These are phyloP conservation scores for Clarias fuscus DNA, from an alignment of 2,797 vertebrate genomes.

Conservation along the genomic window DNA sequence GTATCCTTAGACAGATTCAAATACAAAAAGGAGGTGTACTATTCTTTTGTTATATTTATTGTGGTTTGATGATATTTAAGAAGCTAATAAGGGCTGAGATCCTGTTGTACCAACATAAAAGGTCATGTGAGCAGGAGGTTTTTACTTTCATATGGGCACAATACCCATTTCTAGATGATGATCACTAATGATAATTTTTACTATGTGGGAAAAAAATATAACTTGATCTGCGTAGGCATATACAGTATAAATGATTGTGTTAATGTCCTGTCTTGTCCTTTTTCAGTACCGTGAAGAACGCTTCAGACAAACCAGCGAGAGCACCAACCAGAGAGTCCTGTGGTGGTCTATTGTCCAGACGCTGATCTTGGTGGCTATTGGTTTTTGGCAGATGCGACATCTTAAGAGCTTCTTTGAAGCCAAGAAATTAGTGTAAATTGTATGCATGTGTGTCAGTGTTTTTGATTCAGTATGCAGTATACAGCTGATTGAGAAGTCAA, in stretches of 20 bases:
- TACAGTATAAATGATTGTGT: neutral
- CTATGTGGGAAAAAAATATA: too few species aligned
- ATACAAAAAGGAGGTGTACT: neutral
- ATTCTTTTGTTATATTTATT: neutral
- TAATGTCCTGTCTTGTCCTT: neutral
- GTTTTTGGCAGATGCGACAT: conserved; percentile 93
- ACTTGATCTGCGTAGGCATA: neutral
- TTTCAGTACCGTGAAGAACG: conserved; percentile 89
- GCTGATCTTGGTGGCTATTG: conserved; percentile 89
- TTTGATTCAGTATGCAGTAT: conserved; percentile 65
- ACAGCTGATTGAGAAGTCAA: conserved; percentile 44
- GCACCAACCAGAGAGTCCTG: conserved; percentile 90
- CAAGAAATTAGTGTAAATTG: conserved; percentile 87
- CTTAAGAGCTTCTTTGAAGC: conserved; percentile 96
- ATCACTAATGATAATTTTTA: neutral
- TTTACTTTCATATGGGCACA: neutral
- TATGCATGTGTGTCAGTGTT: conserved; percentile 44
- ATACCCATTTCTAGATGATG: neutral
- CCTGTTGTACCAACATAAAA: neutral
- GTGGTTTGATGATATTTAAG: neutral
- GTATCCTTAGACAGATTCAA: neutral
- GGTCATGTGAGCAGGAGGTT: neutral
- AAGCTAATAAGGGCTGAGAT: neutral
- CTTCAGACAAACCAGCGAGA: conserved; percentile 91
- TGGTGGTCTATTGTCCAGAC: conserved; percentile 97